A percentile compares a stretch with the other conserved stretches of the same genome.
Evolutionary conservation across 2,113 vertebrate species (phyloP).

Genomic region (Merops nubicus): DNA sequence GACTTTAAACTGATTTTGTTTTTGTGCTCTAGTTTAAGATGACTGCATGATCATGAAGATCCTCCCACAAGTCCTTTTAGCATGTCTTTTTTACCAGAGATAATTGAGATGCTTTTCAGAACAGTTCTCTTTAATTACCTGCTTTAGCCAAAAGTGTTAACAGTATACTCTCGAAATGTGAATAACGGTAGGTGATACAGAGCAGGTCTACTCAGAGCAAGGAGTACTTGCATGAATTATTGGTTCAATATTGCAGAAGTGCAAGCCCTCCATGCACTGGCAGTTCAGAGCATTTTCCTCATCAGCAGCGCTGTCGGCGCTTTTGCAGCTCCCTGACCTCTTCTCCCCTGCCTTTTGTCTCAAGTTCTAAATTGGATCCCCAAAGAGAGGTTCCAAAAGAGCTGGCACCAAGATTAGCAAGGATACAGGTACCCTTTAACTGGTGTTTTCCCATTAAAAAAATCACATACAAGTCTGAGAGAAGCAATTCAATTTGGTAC

Average conservation of each 20-base stretch:
- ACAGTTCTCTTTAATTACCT: background rate
- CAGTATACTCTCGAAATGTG: background rate
- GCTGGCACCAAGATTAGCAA: background rate
- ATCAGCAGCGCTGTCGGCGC: background rate
- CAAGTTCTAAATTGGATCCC: background rate
- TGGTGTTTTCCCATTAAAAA: background rate
- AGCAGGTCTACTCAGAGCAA: background rate
- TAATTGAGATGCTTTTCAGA: background rate
- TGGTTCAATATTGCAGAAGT: background rate
- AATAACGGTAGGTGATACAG: background rate
- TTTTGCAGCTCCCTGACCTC: background rate
- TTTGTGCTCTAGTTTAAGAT: background rate
- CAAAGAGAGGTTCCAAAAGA: background rate
- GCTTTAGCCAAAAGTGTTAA: background rate
- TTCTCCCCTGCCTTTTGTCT: background rate
- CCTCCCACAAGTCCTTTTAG: background rate
- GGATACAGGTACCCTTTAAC: background rate
- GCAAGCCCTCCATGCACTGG: background rate
- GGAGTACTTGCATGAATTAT: background rate
- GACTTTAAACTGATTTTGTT: background rate
- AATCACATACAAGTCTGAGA: background rate
- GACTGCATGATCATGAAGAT: background rate
- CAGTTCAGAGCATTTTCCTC: background rate
- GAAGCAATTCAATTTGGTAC: background rate
- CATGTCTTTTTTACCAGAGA: background rate